Conservation (phyloP, 2,113 vertebrate genomes). For the Festucalex cinctus region DNA sequence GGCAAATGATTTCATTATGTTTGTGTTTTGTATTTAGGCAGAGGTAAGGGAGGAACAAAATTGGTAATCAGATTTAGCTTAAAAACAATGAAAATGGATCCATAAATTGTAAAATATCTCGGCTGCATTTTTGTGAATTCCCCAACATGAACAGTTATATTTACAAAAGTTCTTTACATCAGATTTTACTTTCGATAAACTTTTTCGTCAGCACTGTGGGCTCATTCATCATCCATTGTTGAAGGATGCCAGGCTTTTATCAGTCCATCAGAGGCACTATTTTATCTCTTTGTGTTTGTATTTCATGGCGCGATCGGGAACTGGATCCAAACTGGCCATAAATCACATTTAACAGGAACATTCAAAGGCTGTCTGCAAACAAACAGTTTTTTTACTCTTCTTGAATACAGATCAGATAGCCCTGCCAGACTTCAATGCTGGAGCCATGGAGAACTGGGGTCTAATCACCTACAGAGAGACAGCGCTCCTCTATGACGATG, state of each 20-base stretch:
- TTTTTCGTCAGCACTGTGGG: not conserved
- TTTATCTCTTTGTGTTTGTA: not conserved
- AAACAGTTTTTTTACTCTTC: not conserved
- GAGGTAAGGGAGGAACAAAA: not conserved
- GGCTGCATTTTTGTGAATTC: not conserved
- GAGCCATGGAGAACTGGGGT: conserved; percentile 82
- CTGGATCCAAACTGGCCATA: not conserved
- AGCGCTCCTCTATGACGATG: conserved; percentile 65
- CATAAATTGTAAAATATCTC: not conserved
- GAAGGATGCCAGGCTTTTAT: not conserved
- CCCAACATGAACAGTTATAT: not conserved
- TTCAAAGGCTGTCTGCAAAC: not conserved
- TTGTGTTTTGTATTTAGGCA: not conserved
- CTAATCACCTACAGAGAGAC: conserved; percentile 79
- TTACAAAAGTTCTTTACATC: not conserved
- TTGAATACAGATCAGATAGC: conserved; percentile 71
- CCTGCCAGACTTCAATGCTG: conserved; percentile 76
- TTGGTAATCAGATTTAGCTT: not conserved
- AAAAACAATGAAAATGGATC: not conserved
- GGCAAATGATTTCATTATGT: not conserved
- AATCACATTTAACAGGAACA: not conserved
- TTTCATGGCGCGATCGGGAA: not conserved
- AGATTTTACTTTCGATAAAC: not conserved
- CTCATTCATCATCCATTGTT: not conserved
- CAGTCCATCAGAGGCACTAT: not conserved